These are phyloP conservation scores for Zootoca vivipara DNA, from an alignment of 2,113 vertebrate genomes.

Conservation along the genomic window DNA sequence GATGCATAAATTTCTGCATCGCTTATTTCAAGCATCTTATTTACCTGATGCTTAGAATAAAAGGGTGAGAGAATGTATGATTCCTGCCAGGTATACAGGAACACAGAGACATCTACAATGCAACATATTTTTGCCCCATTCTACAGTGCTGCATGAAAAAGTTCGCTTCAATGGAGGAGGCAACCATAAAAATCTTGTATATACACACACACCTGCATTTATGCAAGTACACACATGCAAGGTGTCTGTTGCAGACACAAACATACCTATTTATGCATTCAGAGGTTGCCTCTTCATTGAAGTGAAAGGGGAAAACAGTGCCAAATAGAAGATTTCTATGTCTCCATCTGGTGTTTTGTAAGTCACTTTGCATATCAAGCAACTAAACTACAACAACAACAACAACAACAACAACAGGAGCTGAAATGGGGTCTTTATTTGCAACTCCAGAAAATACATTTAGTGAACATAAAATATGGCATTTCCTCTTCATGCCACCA, in stretches of 20 bases:
- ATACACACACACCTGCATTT: no score
- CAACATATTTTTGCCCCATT: background rate
- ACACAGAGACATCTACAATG: background rate
- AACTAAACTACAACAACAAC: no score
- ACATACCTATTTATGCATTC: background rate
- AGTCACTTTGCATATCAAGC: no score
- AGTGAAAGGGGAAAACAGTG: background rate
- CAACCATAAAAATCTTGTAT: background rate
- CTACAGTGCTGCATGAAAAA: background rate
- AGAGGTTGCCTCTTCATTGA: background rate
- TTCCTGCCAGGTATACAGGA: background rate
- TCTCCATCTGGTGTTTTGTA: background rate
- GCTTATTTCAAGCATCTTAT: conserved; percentile 85
- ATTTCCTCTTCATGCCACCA: background rate
- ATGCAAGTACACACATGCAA: no score
- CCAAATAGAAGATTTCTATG: background rate
- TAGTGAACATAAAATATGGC: background rate
- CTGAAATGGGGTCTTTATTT: background rate
- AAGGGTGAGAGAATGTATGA: background rate
- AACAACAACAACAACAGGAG: background rate
- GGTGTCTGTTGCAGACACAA: no score
- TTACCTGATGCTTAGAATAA: background rate
- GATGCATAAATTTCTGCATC: conserved; percentile 73
- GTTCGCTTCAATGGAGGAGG: background rate
- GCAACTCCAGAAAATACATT: background rate